Conservation (phyloP, 2,888 invertebrate genomes). For the Masnerella sp. region DNA sequence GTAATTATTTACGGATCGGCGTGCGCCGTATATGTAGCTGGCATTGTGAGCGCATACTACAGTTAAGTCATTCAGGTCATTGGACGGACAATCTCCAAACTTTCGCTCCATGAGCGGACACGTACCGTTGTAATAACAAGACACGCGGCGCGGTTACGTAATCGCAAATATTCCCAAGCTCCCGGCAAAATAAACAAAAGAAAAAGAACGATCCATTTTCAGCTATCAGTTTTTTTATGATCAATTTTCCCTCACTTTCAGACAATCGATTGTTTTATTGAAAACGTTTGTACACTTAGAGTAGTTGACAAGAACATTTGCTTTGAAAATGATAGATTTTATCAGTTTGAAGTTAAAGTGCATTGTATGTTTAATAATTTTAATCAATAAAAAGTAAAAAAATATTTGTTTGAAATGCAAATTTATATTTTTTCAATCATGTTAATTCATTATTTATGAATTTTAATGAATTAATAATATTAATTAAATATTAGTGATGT, state of each 20-base stretch:
- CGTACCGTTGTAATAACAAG: slow-evolving; percentile 59
- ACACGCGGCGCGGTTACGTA: slow-evolving; percentile 43
- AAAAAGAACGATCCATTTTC: slow-evolving; percentile 28
- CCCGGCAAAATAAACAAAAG: slow-evolving; percentile 43
- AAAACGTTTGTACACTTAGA: no score
- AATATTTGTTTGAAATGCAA: no score
- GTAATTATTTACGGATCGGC: slow-evolving; percentile 51
- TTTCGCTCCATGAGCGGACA: slow-evolving; percentile 62
- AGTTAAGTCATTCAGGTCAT: slow-evolving; percentile 59
- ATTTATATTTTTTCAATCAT: no score
- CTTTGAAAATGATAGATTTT: no score
- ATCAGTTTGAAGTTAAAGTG: no score
- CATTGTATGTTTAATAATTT: no score
- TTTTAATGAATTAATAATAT: background rate
- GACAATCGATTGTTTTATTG: no score
- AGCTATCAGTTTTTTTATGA: slow-evolving; percentile 37
- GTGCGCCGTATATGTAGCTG: slow-evolving; percentile 47
- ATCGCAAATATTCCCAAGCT: slow-evolving; percentile 56
- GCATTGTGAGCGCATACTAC: slow-evolving; percentile 55
- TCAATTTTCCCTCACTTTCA: slow-evolving; percentile 23
- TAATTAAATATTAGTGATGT: no score
- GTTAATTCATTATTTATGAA: background rate
- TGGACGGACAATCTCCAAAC: slow-evolving; percentile 61
- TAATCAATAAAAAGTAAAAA: no score
- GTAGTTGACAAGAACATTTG: no score